Evolutionary conservation across 30 jellyfish, hydroid and myxozoan species (phyloP).

Genomic region (Aurelia sp.): DNA sequence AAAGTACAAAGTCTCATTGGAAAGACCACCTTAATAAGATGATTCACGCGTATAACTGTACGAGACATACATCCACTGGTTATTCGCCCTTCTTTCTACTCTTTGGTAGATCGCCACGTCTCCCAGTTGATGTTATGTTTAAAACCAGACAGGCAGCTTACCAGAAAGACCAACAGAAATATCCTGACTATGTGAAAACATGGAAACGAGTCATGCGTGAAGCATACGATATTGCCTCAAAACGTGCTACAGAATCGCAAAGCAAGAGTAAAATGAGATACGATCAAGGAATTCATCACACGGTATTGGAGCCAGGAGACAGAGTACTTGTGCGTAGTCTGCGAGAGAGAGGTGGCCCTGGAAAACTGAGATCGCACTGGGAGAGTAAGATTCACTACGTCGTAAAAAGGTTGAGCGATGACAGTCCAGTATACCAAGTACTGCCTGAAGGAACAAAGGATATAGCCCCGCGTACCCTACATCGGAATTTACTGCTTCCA

Average conservation of each 20-base stretch:
- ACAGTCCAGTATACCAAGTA: background rate
- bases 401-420: background rate
- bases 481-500: background rate
- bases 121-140: conserved; percentile 23
- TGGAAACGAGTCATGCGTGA: conserved; percentile 12
- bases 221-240: background rate
- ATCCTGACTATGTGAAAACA: conserved; percentile 1
- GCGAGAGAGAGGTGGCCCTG: background rate
- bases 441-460: background rate
- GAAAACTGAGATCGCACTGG: background rate
- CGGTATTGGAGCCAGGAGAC: background rate
- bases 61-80: conserved; percentile 16
- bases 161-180: too few relatives aligned
- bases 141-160: background rate
- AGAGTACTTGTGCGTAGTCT: conserved; percentile 18
- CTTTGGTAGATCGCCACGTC: conserved; percentile 42
- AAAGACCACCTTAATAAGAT: too few relatives aligned
- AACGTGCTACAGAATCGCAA: background rate
- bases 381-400: background rate
- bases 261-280: background rate
- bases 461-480: background rate
- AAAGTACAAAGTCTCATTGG: background rate
- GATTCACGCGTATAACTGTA: too few relatives aligned
- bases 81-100: conserved; percentile 32
- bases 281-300: conserved; percentile 7